These are phyloP conservation scores for Dryomyza anilis DNA, from an alignment of 2,888 invertebrate genomes.

Conservation along the genomic window DNA sequence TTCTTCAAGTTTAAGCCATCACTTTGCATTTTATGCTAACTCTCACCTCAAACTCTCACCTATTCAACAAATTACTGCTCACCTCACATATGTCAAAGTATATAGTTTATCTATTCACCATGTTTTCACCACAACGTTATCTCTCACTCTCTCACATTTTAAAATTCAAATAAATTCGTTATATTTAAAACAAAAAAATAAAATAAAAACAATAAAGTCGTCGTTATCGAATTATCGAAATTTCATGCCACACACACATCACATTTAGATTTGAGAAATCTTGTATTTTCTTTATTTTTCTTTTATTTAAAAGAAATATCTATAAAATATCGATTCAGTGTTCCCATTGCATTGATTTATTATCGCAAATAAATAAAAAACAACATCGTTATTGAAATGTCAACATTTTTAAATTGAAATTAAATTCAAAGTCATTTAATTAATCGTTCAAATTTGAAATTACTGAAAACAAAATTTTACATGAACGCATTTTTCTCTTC, in stretches of 20 bases:
- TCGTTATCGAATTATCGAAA: conserved; percentile 51
- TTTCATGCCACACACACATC: conserved; percentile 43
- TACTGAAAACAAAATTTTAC: too few relatives aligned
- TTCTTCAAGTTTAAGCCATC: too few relatives aligned
- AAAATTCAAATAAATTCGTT: conserved; percentile 3
- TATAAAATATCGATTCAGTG: conserved; percentile 62
- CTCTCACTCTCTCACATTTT: background rate
- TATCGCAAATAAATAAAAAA: too few relatives aligned
- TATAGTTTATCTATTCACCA: background rate
- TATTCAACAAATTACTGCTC: too few relatives aligned
- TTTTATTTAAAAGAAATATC: conserved; percentile 33
- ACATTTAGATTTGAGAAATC: background rate
- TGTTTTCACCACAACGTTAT: conserved; percentile 17
- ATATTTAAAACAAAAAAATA: conserved; percentile 1
- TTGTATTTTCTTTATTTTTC: conserved; percentile 34
- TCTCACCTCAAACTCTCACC: too few relatives aligned
- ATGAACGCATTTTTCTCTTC: conserved; percentile 25
- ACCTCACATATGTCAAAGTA: conserved; percentile 4
- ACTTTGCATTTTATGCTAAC: too few relatives aligned
- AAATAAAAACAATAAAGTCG: background rate
- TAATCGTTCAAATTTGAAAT: too few relatives aligned
- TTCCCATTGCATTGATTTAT: too few relatives aligned
- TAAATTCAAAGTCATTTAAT: too few relatives aligned
- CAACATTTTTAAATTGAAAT: too few relatives aligned
- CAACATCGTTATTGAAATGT: conserved; percentile 23